Conservation (phyloP, 2,113 vertebrate species). For the Phalacrocorax aristotelis region DNA sequence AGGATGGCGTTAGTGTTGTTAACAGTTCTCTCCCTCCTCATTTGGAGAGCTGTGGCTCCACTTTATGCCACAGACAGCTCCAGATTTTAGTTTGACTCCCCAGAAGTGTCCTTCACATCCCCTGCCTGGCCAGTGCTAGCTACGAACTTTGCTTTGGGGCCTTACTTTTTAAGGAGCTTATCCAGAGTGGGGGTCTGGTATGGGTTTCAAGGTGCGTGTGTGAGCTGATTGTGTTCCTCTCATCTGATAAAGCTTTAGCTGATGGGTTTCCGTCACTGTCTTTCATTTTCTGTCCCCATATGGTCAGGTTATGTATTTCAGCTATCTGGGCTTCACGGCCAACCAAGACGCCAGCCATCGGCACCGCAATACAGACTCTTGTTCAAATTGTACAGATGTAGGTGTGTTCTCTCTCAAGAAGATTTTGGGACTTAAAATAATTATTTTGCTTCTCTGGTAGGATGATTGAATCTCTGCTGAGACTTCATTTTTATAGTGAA, state of each 20-base stretch:
- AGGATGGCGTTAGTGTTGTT: background rate
- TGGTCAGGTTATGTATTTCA: background rate
- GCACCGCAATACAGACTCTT: background rate
- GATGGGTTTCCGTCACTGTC: background rate
- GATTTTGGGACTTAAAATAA: background rate
- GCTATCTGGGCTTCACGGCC: background rate
- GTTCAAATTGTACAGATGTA: background rate
- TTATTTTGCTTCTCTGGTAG: background rate
- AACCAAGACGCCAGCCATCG: background rate
- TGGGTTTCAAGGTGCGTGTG: rapidly evolving
- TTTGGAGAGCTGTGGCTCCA: background rate
- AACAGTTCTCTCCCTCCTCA: background rate
- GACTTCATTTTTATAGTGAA: background rate
- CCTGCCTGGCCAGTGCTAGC: background rate
- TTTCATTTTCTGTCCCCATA: background rate
- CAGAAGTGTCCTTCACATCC: background rate
- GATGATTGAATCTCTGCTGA: background rate
- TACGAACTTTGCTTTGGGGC: background rate
- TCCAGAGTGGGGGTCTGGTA: background rate
- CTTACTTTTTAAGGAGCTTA: background rate
- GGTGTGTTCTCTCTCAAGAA: background rate
- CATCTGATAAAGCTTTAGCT: background rate
- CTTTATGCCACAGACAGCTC: background rate
- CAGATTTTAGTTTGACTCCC: too few relatives aligned
- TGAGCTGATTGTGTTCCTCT: background rate